Evolutionary conservation across 2,797 vertebrate species (phyloP).

Genomic region (Siniperca obscura): DNA sequence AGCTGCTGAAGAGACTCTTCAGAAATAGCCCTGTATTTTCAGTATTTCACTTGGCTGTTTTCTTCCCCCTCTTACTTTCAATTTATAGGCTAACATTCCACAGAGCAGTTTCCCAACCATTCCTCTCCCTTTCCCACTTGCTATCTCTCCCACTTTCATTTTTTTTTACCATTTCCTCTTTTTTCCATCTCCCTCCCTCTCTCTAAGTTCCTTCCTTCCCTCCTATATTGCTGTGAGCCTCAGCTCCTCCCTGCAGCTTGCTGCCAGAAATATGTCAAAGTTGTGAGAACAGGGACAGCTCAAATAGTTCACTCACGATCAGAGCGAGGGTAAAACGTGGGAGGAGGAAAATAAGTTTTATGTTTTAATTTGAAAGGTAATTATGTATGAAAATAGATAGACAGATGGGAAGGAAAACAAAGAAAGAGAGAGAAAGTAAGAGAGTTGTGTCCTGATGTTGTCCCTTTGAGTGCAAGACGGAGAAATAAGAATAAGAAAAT

Average conservation of each 20-base stretch:
- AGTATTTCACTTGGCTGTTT: conserved; percentile 16
- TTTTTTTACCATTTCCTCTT: conserved; percentile 39
- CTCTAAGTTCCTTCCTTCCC: conserved; percentile 41
- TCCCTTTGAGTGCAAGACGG: conserved; percentile 27
- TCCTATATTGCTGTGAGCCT: conserved; percentile 12
- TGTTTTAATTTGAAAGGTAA: conserved; percentile 18
- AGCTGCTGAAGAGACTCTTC: neutral
- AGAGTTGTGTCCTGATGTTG: conserved; percentile 30
- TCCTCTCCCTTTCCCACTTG: neutral
- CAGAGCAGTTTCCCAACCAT: conserved; percentile 29
- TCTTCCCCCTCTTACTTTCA: conserved; percentile 15
- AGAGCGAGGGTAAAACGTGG: neutral
- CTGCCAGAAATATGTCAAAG: conserved; percentile 70
- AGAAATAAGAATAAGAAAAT: conserved; percentile 50
- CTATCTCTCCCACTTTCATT: neutral
- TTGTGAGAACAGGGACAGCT: conserved; percentile 54
- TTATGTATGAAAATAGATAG: conserved; percentile 18
- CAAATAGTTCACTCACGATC: conserved; percentile 46
- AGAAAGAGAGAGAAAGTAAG: conserved; percentile 13
- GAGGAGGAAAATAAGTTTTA: conserved; percentile 8
- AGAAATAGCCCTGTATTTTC: conserved; percentile 11
- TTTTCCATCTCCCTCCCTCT: conserved; percentile 11
- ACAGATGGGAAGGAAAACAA: neutral
- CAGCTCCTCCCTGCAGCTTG: conserved; percentile 29
- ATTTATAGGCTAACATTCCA: conserved; percentile 35